A percentile compares a stretch with the other conserved stretches of the same genome.
Evolutionary conservation across 2,888 invertebrate genomes (phyloP).

Genomic region (Epinotia brunnichana): DNA sequence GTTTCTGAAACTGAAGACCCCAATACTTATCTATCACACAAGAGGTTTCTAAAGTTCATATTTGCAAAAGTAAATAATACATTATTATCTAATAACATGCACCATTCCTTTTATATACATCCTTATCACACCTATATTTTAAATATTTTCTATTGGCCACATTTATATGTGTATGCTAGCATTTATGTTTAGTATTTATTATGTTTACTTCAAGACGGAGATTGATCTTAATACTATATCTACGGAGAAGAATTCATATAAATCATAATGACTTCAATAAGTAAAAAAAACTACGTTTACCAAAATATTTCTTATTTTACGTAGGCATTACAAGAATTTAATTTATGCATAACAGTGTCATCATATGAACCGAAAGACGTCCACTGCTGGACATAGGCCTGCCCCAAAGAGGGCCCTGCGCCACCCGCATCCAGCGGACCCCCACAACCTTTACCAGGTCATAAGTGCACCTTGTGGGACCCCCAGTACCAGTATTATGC

Average conservation of each 20-base stretch:
- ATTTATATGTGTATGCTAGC: conserved; percentile 30
- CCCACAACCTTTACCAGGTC: too few species aligned
- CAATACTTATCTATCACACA: background rate
- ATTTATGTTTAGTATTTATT: conserved; percentile 24
- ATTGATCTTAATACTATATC: conserved; percentile 13
- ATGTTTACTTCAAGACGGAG: conserved; percentile 32
- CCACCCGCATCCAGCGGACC: too few species aligned
- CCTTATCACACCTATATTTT: conserved; percentile 17
- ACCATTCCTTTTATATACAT: conserved; percentile 22
- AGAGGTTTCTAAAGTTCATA: background rate
- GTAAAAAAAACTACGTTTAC: background rate
- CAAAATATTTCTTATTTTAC: background rate
- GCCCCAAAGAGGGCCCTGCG: too few species aligned
- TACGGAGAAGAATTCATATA: conserved; percentile 1
- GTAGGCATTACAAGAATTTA: too few species aligned
- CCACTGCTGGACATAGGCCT: too few species aligned
- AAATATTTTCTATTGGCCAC: conserved; percentile 41
- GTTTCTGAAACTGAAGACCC: background rate
- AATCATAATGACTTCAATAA: conserved; percentile 6
- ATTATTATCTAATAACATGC: conserved; percentile 24
- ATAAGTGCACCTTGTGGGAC: too few species aligned
- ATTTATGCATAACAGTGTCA: too few species aligned
- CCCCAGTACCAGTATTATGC: too few species aligned
- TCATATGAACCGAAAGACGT: too few species aligned
- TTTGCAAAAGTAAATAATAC: conserved; percentile 26